phyloP scores from a whole-genome alignment of 92 coral and sea anemone species.

The Epizoanthus fatuus region DNA sequence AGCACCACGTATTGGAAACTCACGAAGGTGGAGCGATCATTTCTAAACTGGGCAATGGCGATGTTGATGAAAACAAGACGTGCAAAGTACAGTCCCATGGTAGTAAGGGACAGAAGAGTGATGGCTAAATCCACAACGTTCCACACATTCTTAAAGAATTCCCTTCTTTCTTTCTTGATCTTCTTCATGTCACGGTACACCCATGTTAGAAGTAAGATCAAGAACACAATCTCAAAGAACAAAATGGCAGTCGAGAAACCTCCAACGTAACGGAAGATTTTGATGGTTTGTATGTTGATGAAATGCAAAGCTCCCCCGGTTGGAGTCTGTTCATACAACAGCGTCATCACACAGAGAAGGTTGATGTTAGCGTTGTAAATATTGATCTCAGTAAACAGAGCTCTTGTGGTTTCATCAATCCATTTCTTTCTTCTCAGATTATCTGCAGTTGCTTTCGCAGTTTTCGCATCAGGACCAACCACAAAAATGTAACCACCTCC shows the following conservation, averaged over 20 bases:
- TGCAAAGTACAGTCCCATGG: constrained; percentile 82
- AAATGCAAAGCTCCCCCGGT: constrained; percentile 78
- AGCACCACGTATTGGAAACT: constrained; percentile 94
- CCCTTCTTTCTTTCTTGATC: constrained; percentile 58
- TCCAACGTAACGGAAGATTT: constrained; percentile 84
- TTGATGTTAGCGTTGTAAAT: constrained; percentile 86
- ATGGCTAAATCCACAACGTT: constrained; percentile 79
- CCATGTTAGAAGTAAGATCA: constrained; percentile 75
- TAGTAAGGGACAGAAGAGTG: constrained; percentile 65
- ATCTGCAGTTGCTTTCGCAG: constrained; percentile 41
- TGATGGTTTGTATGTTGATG: constrained; percentile 83
- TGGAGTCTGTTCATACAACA: constrained; percentile 82
- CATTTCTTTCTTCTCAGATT: constrained; percentile 64
- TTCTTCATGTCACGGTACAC: constrained; percentile 86
- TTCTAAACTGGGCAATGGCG: constrained; percentile 71
- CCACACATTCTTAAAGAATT: constrained; percentile 81
- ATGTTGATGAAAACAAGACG: constrained; percentile 73
- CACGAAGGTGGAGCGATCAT: constrained; percentile 78
- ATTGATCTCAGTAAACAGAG: constrained; percentile 86
- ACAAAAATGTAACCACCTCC: constrained; percentile 89
- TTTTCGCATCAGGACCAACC: constrained; percentile 74
- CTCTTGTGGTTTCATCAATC: constrained; percentile 91
- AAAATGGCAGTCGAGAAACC: constrained; percentile 83
- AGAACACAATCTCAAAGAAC: constrained; percentile 81
- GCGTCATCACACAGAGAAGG: constrained; percentile 84